Evolutionary conservation across 2,113 vertebrate species (phyloP).

Genomic region (Polypterus senegalus): DNA sequence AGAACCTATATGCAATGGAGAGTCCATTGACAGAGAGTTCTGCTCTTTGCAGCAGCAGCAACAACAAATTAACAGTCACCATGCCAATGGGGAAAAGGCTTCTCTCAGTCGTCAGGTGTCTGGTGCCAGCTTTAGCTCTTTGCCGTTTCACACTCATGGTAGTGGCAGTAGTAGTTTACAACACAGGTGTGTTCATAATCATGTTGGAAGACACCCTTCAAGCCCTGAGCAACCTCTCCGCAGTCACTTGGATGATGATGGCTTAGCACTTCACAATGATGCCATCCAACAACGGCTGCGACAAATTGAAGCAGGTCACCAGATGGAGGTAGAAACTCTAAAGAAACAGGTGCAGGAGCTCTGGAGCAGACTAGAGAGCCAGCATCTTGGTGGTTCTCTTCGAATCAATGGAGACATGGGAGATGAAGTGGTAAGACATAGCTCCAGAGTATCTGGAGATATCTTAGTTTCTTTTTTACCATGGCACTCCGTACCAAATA

Average conservation of each 20-base stretch:
- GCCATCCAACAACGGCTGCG: conserved; percentile 81
- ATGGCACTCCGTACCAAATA: no score
- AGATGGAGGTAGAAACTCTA: conserved; percentile 85
- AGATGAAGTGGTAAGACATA: conserved; percentile 78
- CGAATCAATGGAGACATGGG: conserved; percentile 75
- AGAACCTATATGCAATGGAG: conserved; percentile 59
- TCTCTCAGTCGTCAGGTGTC: conserved; percentile 73
- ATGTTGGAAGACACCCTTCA: conserved; percentile 37
- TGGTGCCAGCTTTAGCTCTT: conserved; percentile 55
- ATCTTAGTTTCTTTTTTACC: no score
- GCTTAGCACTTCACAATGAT: conserved; percentile 78
- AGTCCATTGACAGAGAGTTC: conserved; percentile 36
- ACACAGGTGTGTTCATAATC: conserved; percentile 58
- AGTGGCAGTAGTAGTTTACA: conserved; percentile 39
- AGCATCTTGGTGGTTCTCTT: conserved; percentile 56
- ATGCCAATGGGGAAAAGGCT: conserved; percentile 54
- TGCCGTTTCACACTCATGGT: conserved; percentile 49
- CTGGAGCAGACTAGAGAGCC: conserved; percentile 81
- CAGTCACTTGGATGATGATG: conserved; percentile 83
- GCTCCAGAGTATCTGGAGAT: no score
- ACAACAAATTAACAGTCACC: conserved; percentile 46
- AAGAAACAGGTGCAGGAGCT: conserved; percentile 93
- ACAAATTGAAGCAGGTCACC: conserved; percentile 86
- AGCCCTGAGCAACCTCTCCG: conserved; percentile 76
- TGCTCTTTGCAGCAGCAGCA: conserved; percentile 32